These are phyloP conservation scores for Octopus sinensis DNA, from an alignment of 1,140 invertebrate genomes.

Conservation along the genomic window DNA sequence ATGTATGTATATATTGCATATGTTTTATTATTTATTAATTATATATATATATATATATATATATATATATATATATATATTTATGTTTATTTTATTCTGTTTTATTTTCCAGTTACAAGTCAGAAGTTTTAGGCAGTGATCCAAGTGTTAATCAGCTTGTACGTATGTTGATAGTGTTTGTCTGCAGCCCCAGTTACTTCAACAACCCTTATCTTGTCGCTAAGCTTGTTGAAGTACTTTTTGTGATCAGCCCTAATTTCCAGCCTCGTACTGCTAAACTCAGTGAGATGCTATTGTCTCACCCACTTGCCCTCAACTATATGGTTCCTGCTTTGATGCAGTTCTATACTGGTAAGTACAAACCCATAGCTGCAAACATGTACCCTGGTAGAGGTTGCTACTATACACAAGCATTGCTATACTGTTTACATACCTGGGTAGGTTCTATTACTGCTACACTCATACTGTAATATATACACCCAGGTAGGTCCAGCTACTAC, in stretches of 20 bases:
- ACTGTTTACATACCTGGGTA: no score
- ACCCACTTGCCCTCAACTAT: conserved; percentile 77
- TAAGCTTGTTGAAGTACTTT: conserved; percentile 87
- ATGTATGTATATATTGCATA: no score
- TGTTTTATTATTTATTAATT: no score
- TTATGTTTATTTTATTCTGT: conserved; percentile 6
- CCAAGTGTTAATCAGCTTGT: conserved; percentile 75
- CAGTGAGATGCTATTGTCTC: conserved; percentile 73
- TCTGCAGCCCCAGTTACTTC: conserved; percentile 86
- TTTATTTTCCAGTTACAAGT: neutral
- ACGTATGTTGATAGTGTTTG: conserved; percentile 81
- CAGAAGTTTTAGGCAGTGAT: conserved; percentile 52
- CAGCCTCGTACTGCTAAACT: conserved; percentile 68
- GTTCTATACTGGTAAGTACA: conserved; percentile 79
- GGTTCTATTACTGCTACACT: no score
- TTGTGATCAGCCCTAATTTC: conserved; percentile 82
- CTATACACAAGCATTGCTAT: no score
- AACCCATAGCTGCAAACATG: no score
- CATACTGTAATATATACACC: no score
- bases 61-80: no score
- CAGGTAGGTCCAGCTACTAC: no score
- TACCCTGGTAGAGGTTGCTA: no score
- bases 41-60: no score
- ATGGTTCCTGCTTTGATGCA: conserved; percentile 90
- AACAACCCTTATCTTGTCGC: conserved; percentile 94